Evolutionary conservation across 1,140 invertebrate genomes (phyloP).

Genomic region (Cheumatopsyche charites): DNA sequence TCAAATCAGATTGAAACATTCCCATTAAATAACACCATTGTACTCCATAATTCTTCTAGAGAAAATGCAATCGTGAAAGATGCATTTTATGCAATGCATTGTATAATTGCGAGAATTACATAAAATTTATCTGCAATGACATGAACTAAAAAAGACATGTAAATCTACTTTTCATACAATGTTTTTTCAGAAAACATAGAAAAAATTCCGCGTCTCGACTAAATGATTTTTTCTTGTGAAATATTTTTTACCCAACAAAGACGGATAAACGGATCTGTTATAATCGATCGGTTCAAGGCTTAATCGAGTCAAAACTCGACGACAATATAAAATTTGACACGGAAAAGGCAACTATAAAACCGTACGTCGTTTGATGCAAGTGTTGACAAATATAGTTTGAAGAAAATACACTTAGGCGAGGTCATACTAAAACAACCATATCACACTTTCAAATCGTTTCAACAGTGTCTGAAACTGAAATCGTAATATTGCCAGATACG

Average conservation of each 20-base stretch:
- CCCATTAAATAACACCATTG: neutral
- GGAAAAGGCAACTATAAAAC: neutral
- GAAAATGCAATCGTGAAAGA: neutral
- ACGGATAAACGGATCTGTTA: constrained; percentile 6
- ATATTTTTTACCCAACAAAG: neutral
- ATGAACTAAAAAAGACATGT: neutral
- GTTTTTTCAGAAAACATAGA: neutral
- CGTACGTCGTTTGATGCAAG: constrained; percentile 8
- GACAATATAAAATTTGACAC: constrained; percentile 13
- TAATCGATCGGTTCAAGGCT: constrained; percentile 15
- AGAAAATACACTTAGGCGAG: constrained; percentile 4
- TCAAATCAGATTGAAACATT: neutral
- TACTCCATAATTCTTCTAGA: neutral
- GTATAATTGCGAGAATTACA: neutral
- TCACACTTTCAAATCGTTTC: constrained; percentile 10
- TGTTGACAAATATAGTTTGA: constrained; percentile 14
- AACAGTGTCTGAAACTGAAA: constrained; percentile 12
- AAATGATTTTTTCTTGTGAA: neutral
- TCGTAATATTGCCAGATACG: neutral
- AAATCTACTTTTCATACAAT: neutral
- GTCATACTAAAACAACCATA: constrained; percentile 1
- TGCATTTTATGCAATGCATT: constrained; percentile 9
- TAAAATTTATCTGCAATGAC: neutral
- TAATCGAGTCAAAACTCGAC: neutral
- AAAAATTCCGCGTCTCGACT: neutral